Evolutionary conservation across 2,888 invertebrate species (phyloP), one percentile per base, ranked within the genome.

Genomic region (Fabriciana adippe): DNA sequence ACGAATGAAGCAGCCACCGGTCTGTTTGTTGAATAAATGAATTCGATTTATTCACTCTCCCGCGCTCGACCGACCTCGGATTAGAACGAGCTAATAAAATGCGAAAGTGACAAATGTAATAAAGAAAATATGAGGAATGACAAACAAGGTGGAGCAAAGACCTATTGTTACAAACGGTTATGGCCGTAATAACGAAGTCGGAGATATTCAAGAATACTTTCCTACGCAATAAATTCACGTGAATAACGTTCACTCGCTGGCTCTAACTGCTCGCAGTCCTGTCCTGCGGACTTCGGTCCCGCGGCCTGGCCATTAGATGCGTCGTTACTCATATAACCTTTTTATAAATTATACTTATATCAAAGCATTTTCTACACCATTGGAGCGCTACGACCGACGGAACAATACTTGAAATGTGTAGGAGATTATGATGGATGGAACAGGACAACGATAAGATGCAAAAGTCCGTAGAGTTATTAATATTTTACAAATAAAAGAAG

Each of bases 171-270:
- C 59, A 67, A 71, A 67, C 65, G 62, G 67, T 60, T 69, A 67
- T 65, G 45, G 21, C 50, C 47, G 59, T 59, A 55, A 69, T 67
- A 67, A 67, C 50, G 63, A 18, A 55, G 51, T 47, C 48, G 55
- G 54, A 63, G 64, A 51, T 67, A 63, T 71, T 63, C 64, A 47
- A 56, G 45, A 53, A 41, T 47, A 62, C 67, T 64, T 71, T 67
- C 53, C 69, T 71, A 64, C 63, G 53, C 65, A 62, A 69, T 71
- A 69, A 71, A 69, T 71, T 65, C 59, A 60, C 51, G 64, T 67
- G 67, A 69, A 62, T 55, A 54, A 60, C 61, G 67, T 51, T 47
- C 64, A 21, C 15, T 5, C 47, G 55, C n/a, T n/a, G n/a, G n/a
- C 55, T 41, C 11, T 41, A 41, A 41, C 35, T 41, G 11, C 35